Conservation (phyloP, 2,797 vertebrate species). For the Ambastaia sidthimunki region DNA sequence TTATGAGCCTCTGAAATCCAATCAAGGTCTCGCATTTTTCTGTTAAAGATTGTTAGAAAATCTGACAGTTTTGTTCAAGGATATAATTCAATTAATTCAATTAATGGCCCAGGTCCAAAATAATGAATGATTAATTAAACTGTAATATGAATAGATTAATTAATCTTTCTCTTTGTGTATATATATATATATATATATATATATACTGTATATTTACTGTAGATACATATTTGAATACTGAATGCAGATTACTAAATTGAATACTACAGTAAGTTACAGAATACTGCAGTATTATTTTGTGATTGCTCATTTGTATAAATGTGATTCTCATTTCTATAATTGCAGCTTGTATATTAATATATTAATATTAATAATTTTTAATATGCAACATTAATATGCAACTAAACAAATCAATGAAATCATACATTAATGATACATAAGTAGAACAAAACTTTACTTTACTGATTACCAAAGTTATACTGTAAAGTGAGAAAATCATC, state of each 20-base stretch:
- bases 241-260: not conserved
- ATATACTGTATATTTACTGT: too few relatives aligned
- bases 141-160: too few relatives aligned
- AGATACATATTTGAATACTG: too few relatives aligned
- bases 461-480: not conserved
- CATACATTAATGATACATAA: not conserved
- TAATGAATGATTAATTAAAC: too few relatives aligned
- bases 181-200: not conserved
- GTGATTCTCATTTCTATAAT: too few relatives aligned
- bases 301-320: too few relatives aligned
- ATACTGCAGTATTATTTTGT: too few relatives aligned
- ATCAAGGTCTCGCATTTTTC: not conserved
- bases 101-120: too few relatives aligned
- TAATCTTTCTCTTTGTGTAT: not conserved
- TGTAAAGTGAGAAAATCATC: not conserved
- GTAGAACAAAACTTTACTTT: not conserved
- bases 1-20: constrained; percentile 12
- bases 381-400: too few relatives aligned
- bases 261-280: not conserved
- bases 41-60: not conserved
- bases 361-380: too few relatives aligned
- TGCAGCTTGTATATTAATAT: too few relatives aligned
- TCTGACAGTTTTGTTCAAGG: not conserved
- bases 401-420: too few relatives aligned
- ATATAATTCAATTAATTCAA: not conserved